phyloP scores from a whole-genome alignment of 2,888 invertebrate species.

The Heliothis peltigera region DNA sequence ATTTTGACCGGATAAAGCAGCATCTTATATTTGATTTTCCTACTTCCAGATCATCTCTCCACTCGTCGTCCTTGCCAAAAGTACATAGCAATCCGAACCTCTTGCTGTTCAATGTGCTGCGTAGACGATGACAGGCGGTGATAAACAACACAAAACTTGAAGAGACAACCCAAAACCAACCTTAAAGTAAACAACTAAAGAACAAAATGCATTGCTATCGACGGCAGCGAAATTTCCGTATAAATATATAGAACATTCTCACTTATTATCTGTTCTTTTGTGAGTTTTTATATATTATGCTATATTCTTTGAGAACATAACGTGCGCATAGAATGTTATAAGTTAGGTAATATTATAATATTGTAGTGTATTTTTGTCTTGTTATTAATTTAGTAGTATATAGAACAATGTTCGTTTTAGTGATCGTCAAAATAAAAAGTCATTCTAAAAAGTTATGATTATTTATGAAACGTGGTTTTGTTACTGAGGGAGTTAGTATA shows the following conservation, averaged over 20 bases:
- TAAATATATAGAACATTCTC: background rate
- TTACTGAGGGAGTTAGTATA: background rate
- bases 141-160: slow-evolving; percentile 2
- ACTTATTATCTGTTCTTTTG: background rate
- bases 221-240: slow-evolving; percentile 4
- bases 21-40: background rate
- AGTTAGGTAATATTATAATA: slow-evolving; percentile 36
- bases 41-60: slow-evolving; percentile 60
- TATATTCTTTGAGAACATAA: slow-evolving; percentile 28
- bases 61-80: slow-evolving; percentile 52
- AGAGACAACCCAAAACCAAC: slow-evolving; percentile 4
- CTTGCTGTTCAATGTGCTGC: slow-evolving; percentile 75
- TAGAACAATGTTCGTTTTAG: slow-evolving; percentile 22
- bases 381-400: slow-evolving; percentile 38
- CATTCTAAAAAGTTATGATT: slow-evolving; percentile 16
- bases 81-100: slow-evolving; percentile 45
- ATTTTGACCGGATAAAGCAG: background rate
- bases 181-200: background rate
- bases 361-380: slow-evolving; percentile 38
- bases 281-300: slow-evolving; percentile 20
- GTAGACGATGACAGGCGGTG: slow-evolving; percentile 55
- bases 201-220: background rate
- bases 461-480: slow-evolving; percentile 5
- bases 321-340: slow-evolving; percentile 64
- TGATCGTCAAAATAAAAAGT: slow-evolving; percentile 32